A percentile compares a stretch with the other conserved stretches of the same genome.
These are phyloP conservation scores for Cryptophagus acutangulus DNA, from an alignment of 2,888 invertebrate genomes.

Conservation along the genomic window DNA sequence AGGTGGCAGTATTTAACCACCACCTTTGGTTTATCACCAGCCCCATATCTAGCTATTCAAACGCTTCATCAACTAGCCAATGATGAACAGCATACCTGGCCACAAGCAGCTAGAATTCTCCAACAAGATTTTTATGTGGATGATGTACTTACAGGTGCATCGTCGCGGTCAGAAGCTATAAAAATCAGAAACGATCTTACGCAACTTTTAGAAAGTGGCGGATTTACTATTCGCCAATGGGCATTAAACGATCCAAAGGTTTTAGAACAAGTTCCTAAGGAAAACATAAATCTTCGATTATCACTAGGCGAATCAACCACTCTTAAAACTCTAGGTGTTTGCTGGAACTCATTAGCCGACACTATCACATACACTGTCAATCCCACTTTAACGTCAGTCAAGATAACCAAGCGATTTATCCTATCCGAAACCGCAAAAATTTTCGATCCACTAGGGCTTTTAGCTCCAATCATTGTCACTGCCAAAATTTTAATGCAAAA, in stretches of 20 bases:
- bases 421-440: no score
- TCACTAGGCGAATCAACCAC: not conserved
- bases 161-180: slow-evolving; percentile 7
- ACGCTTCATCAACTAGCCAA: slow-evolving; percentile 21
- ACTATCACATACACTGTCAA: slow-evolving; percentile 5
- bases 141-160: slow-evolving; percentile 19
- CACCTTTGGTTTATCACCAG: slow-evolving; percentile 7
- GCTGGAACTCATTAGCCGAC: slow-evolving; percentile 2
- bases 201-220: slow-evolving; percentile 7
- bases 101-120: slow-evolving; percentile 16
- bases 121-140: slow-evolving; percentile 24
- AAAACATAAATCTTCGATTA: slow-evolving; percentile 6
- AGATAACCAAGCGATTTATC: slow-evolving; percentile 8
- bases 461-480: slow-evolving; percentile 1
- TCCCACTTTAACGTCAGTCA: no score
- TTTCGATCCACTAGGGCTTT: slow-evolving; percentile 5
- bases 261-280: slow-evolving; percentile 7
- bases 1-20: slow-evolving; percentile 9
- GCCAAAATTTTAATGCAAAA: slow-evolving; percentile 10
- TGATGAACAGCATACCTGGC: no score
- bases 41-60: slow-evolving; percentile 9
- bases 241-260: slow-evolving; percentile 14
- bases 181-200: slow-evolving; percentile 8
- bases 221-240: slow-evolving; percentile 23
- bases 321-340: slow-evolving; percentile 9